Base-by-base conservation (phyloP, 1,140 invertebrate species). In the Drosophila lowei region DNA sequence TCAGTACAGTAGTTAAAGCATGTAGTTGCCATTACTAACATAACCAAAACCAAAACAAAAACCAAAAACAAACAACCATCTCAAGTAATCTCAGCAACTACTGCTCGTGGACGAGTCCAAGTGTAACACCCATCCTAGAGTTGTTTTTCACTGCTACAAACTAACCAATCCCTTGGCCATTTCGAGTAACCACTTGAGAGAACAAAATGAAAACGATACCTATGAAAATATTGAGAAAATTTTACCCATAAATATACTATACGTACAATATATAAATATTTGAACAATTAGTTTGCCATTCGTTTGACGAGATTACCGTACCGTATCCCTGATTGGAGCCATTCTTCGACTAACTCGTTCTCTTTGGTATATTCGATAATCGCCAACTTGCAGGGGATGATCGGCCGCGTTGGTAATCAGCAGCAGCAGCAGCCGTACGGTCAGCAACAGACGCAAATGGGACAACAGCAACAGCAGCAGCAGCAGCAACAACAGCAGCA, bases 371-470 rank as follows among this genome's bases (percentile, higher is more conserved):
- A 63, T 75, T 86, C 72, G 83, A 74, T 52, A 58, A 53, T 38
- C 56, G 74, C 59, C 71, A 83, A 77, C 78, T 85, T 90, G 59
- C 90, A 93, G 93, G 92, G 92, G 93, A 94, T 91, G 90, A 90
- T 92, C 93, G 93, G 93, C 93, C 93, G 84, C 93, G 93, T 90
- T 94, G 93, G 93, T 94, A 94, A 93, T 94, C 85, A 89, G n/a
- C 89, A 86, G 41, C 90, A 91, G 42, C 74, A 77, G 34, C 79
- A 90, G 65, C 80, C 79, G 57, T 89, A 91, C 66, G 89, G 91
- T 58, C 91, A 92, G 62, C 84, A 89, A 54, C 91, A 92, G 64
- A 90, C 91, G 60, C 85, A 91, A 65, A 90, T 72, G 65, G 64
- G 62, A 63, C 70, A 71, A 28, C 77, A 79, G 54, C 84, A 90